Conservation (phyloP, 2,113 vertebrate species). For the Hypocryptadius cinnamomeus region DNA sequence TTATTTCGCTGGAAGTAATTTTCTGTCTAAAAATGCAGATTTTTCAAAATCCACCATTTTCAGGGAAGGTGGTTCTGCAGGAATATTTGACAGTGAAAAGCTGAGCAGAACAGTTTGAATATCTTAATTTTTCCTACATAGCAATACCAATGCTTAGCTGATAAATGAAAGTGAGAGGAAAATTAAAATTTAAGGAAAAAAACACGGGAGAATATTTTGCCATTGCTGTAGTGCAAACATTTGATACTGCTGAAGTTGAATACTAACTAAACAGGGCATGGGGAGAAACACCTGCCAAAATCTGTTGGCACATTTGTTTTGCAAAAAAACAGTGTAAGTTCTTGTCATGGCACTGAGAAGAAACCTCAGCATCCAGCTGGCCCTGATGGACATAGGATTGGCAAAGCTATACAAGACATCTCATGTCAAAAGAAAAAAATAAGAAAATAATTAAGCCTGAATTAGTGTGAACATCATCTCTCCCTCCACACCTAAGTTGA, state of each 20-base stretch:
- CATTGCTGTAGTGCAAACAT: not conserved
- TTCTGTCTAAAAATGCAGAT: not conserved
- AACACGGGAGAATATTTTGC: not conserved
- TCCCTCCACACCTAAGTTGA: not conserved
- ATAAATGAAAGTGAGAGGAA: not conserved
- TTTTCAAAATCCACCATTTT: not conserved
- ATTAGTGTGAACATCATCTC: not conserved
- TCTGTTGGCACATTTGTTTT: not conserved
- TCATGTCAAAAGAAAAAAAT: not conserved
- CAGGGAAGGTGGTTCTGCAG: not conserved
- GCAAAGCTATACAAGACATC: not conserved
- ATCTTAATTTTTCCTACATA: not conserved
- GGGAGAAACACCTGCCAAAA: not conserved
- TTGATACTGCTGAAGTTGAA: not conserved
- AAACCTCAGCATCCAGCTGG: conserved; percentile 10
- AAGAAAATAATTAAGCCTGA: not conserved
- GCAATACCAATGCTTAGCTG: not conserved
- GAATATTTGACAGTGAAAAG: not conserved
- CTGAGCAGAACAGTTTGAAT: not conserved
- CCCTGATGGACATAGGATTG: not conserved
- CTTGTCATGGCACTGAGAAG: not conserved
- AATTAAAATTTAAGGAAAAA: not conserved
- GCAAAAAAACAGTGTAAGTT: not conserved
- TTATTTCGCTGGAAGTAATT: not conserved
- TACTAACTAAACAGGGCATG: not conserved